These are phyloP conservation scores for Platycnemis pennipes DNA, from an alignment of 2,888 invertebrate genomes.

Conservation along the genomic window DNA sequence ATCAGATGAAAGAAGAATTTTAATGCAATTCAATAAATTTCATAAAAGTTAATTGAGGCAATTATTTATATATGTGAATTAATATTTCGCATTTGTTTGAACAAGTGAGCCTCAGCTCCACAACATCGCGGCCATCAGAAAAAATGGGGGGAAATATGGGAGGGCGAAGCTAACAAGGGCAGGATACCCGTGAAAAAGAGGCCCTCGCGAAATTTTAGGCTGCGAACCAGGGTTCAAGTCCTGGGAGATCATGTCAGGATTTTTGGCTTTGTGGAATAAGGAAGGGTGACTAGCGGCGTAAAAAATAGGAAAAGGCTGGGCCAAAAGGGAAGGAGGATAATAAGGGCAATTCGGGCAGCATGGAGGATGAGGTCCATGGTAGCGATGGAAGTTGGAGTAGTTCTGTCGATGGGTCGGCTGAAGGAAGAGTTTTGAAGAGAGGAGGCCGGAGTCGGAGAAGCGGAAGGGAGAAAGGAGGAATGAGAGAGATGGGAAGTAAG, in stretches of 20 bases:
- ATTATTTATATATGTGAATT: not conserved
- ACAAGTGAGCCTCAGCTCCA: not conserved
- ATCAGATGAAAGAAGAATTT: too few relatives aligned
- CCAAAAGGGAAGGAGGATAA: not conserved
- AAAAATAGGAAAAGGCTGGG: not conserved
- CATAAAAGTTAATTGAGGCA: too few relatives aligned
- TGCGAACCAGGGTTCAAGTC: not conserved
- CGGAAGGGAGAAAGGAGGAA: not conserved
- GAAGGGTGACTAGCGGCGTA: not conserved
- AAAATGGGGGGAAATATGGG: not conserved
- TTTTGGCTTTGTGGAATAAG: not conserved
- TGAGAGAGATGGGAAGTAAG: not conserved
- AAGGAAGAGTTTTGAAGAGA: not conserved
- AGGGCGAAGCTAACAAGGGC: not conserved
- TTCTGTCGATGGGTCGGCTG: not conserved
- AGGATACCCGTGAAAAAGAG: not conserved
- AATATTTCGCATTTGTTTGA: not conserved
- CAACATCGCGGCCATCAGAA: not conserved
- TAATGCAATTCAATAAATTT: too few relatives aligned
- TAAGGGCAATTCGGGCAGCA: not conserved
- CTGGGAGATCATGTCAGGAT: not conserved
- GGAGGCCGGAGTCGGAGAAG: not conserved
- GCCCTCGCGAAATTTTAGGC: not conserved
- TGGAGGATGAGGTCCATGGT: not conserved
- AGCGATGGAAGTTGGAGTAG: not conserved